Evolutionary conservation across 2,113 vertebrate genomes (phyloP), one percentile per base, ranked within the genome.

Genomic region (Gambusia affinis): DNA sequence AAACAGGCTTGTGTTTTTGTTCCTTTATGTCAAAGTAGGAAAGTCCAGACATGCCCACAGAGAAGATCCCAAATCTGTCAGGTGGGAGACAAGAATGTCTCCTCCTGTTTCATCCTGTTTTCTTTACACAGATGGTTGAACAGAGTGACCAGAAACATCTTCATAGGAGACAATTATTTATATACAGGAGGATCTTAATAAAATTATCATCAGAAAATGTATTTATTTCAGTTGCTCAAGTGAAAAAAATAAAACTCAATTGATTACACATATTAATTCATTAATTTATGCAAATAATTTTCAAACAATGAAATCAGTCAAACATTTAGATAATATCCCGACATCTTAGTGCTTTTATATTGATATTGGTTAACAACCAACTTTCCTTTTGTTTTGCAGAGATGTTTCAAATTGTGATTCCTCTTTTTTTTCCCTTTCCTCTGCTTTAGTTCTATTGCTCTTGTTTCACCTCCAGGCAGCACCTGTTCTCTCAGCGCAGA

Each of bases 41-140:
- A 24, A 12, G 69, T 76, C 68, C 65, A 61, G 67, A 78, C 70
- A 72, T 71, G 64, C 28, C 64, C 76, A 39, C 33, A 74, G 72
- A 63, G 51, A 69, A 57, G 35, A 15, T 27, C 37, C 37, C 28
- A 64, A 61, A 75, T 73, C 65, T 72, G 67, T 86, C 81, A 78
- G 79, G 29, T 67, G 47, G 70, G 47, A 42, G 31, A 66, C 33
- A 62, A 60, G 64, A 79, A 84, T 64, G 67, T 76, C 30, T 67
- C 39, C 39, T 14, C 75, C 33, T 61, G 51, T 61, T 63, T 76
- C 14, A 19, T 65, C 75, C 61, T 64, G 15, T 31, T 19, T 42
- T 12, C 33, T 62, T 29, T n/a, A 12, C 27, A 4, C 10, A 61
- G 15, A 61, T 14, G 62, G 70, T 12, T 30, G 33, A 79, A 30